Evolutionary conservation across 2,113 vertebrate genomes (phyloP), one percentile per base, ranked within the genome.

Genomic region (Ivindomyrus marchei): DNA sequence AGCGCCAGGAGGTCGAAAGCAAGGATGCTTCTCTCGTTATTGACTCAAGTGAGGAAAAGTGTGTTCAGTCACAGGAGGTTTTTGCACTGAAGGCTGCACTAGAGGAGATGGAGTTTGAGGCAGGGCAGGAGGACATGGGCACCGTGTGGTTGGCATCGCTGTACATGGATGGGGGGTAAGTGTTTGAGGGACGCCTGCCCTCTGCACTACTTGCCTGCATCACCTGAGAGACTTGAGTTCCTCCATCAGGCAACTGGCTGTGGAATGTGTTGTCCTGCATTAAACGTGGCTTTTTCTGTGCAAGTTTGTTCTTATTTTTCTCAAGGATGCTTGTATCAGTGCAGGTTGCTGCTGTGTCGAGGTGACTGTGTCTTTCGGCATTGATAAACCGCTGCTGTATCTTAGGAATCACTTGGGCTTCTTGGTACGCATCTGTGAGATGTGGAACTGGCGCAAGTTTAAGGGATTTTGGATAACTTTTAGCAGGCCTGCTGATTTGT

Each of bases 101-200:
- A 85, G 92, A 95, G 70, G 95, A 95, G 88, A 89, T 94, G 93
- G 95, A 94, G 91, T 95, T 94, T 92, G 95, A 95, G 91, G 85
- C 8, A 9, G 95, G 95, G 90, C 94, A 95, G 87, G 95, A 96
- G 88, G 95, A 95, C 49, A 88, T 95, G 0, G 95, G 95, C 89
- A 95, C 95, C 36, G 91, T 95, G 90, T 96, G 95, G 96, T 90
- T 93, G 88, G 93, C 94, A 49, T 95, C 95, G 91, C 93, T 96
- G 74, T 96, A 96, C 92, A 94, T 96, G 95, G 95, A 94, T 11
- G 91, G 92, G 90, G 93, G 89, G 89, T 90, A 90, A 90, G 89
- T 90, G 89, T 52, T 31, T 87, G 89, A 74, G 89, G 85, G 85
- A 66, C 21, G 17, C 3, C 46, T n/a, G 62, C 62, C 85, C 89